Evolutionary conservation across 2,797 vertebrate species (phyloP).

Genomic region (Propithecus deckenii): DNA sequence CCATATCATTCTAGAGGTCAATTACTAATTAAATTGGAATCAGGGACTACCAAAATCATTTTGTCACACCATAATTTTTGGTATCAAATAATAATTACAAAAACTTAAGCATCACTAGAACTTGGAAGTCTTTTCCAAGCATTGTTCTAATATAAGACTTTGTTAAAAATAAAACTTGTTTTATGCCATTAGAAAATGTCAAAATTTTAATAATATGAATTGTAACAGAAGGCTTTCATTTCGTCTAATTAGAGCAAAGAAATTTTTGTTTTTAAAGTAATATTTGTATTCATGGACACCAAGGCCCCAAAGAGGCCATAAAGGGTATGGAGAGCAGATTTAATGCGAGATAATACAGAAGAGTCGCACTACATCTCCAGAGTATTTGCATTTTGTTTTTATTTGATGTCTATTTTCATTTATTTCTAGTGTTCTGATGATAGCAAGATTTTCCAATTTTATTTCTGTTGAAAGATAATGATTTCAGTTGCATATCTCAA

Average conservation of each 20-base stretch:
- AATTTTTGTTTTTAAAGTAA: constrained; percentile 70
- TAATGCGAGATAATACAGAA: constrained; percentile 42
- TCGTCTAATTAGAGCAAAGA: constrained; percentile 70
- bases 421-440: constrained; percentile 16
- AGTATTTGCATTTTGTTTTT: constrained; percentile 29
- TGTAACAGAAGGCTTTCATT: constrained; percentile 74
- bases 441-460: constrained; percentile 38
- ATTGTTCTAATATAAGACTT: constrained; percentile 50
- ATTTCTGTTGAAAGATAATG: constrained; percentile 42
- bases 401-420: constrained; percentile 46
- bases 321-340: constrained; percentile 65
- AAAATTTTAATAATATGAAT: constrained; percentile 78
- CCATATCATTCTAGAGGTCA: background rate
- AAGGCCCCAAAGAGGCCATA: constrained; percentile 67
- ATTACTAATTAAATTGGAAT: constrained; percentile 42
- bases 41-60: constrained; percentile 29
- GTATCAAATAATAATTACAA: constrained; percentile 56
- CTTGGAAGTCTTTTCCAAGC: constrained; percentile 59
- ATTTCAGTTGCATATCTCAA: constrained; percentile 3
- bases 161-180: constrained; percentile 72
- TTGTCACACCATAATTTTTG: constrained; percentile 38
- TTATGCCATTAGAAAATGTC: constrained; percentile 76
- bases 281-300: constrained; percentile 71
- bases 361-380: background rate
- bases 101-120: constrained; percentile 50